Evolutionary conservation across 1,140 invertebrate genomes (phyloP).

Genomic region (Lineus longissimus): DNA sequence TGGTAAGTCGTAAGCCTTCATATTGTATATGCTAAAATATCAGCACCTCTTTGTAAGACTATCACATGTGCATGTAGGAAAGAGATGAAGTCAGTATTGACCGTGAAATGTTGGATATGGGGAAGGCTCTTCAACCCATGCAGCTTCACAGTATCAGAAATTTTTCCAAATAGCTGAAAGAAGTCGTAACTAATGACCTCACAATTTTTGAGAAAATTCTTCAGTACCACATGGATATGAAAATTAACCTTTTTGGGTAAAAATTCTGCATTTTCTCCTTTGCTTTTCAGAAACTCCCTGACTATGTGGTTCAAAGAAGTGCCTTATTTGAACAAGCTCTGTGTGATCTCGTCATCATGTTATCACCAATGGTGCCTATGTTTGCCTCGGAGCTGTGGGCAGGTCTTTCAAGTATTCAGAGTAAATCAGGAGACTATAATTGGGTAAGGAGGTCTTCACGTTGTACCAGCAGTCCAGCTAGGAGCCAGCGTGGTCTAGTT

Average conservation of each 20-base stretch:
- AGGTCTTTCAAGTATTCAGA: constrained; percentile 61
- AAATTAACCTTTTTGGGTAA: no score
- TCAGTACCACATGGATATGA: no score
- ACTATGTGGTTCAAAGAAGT: constrained; percentile 58
- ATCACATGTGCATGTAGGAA: no score
- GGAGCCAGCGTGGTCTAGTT: background rate
- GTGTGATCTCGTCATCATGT: constrained; percentile 74
- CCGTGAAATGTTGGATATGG: no score
- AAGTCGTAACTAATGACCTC: no score
- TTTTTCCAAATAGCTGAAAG: no score
- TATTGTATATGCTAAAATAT: no score
- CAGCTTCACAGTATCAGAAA: no score
- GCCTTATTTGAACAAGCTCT: constrained; percentile 75
- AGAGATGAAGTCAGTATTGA: no score
- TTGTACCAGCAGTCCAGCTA: background rate
- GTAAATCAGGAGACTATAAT: constrained; percentile 11
- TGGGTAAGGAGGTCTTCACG: constrained; percentile 22
- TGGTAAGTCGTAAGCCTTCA: constrained; percentile 58
- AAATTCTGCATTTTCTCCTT: background rate
- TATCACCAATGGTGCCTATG: constrained; percentile 81
- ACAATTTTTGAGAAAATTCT: no score
- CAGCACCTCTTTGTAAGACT: no score
- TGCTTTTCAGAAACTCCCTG: constrained; percentile 29
- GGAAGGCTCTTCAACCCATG: no score
- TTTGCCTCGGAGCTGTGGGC: constrained; percentile 87